Percentiles rank a stretch among this genome's conserved stretches.
Conservation (phyloP, 1,140 invertebrate genomes). For the Ceratina calcarata region DNA sequence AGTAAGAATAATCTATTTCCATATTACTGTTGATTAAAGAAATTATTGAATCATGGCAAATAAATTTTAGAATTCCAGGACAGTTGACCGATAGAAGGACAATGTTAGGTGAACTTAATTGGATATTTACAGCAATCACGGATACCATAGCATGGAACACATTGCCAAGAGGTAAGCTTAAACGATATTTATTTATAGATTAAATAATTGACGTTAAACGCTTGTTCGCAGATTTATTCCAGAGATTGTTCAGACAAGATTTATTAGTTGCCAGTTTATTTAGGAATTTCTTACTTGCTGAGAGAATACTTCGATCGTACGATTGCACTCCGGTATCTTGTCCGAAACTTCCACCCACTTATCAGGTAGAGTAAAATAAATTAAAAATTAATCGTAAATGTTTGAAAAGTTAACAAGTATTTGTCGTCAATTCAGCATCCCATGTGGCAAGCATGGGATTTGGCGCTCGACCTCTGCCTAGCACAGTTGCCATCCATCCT, state of each 20-base stretch:
- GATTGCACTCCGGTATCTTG: slow-evolving; percentile 97
- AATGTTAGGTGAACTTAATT: slow-evolving; percentile 99
- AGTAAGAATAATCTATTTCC: slow-evolving; percentile 82
- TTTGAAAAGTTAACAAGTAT: neutral
- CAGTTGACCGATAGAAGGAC: slow-evolving; percentile 96
- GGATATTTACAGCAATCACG: slow-evolving; percentile 99
- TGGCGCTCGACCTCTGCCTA: slow-evolving; percentile 95
- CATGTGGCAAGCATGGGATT: slow-evolving; percentile 98
- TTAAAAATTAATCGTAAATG: neutral
- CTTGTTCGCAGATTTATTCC: slow-evolving; percentile 90
- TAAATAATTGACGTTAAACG: slow-evolving; percentile 7
- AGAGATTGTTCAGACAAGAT: slow-evolving; percentile 98
- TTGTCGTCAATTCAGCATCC: slow-evolving; percentile 82
- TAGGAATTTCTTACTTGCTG: slow-evolving; percentile 97
- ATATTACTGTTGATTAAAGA: slow-evolving; percentile 3
- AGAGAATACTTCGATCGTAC: slow-evolving; percentile 97
- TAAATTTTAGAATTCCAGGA: slow-evolving; percentile 91
- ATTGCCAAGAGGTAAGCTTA: slow-evolving; percentile 87
- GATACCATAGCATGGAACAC: slow-evolving; percentile 99
- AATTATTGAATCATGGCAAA: slow-evolving; percentile 29
- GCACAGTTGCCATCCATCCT: slow-evolving; percentile 92
- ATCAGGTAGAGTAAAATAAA: slow-evolving; percentile 82
- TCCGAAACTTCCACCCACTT: slow-evolving; percentile 94
- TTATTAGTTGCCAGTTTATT: slow-evolving; percentile 98
- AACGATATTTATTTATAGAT: neutral